These are phyloP conservation scores for Leptosomus discolor DNA, from an alignment of 2,113 vertebrate genomes.

Conservation along the genomic window DNA sequence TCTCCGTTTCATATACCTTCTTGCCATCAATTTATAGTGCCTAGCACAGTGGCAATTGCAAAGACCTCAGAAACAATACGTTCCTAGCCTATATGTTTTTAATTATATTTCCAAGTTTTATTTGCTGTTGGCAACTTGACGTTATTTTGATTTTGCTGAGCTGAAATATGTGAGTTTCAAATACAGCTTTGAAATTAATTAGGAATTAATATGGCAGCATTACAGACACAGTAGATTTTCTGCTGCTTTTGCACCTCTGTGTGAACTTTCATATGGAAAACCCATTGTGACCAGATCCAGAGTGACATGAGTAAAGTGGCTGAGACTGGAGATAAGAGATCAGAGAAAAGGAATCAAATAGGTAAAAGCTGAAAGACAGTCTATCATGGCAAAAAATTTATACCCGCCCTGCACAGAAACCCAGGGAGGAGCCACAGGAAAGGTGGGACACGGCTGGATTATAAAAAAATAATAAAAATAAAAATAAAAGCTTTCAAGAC, in stretches of 20 bases:
- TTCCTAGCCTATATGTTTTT: conserved; percentile 27
- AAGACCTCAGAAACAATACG: conserved; percentile 35
- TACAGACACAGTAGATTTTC: conserved; percentile 23
- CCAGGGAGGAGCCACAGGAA: not conserved
- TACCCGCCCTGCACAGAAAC: not conserved
- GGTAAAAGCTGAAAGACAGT: not conserved
- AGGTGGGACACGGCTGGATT: not conserved
- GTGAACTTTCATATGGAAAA: not conserved
- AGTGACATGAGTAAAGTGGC: not conserved
- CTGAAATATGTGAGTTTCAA: conserved; percentile 49
- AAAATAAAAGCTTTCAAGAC: not conserved
- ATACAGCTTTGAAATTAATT: conserved; percentile 46
- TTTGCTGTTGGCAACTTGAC: conserved; percentile 51
- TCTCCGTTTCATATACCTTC: conserved; percentile 57
- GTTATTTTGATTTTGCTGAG: conserved; percentile 40
- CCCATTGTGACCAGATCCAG: not conserved
- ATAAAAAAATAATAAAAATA: not conserved
- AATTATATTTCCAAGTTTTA: conserved; percentile 54
- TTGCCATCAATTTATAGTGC: conserved; percentile 54
- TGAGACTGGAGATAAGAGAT: not conserved
- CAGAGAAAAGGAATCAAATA: not conserved
- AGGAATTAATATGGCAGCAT: conserved; percentile 51
- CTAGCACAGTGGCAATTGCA: conserved; percentile 43
- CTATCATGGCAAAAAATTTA: not conserved
- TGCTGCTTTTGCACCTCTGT: not conserved